Conservation (phyloP, 2,888 invertebrate genomes). For the Caenorhabditis plicata region DNA sequence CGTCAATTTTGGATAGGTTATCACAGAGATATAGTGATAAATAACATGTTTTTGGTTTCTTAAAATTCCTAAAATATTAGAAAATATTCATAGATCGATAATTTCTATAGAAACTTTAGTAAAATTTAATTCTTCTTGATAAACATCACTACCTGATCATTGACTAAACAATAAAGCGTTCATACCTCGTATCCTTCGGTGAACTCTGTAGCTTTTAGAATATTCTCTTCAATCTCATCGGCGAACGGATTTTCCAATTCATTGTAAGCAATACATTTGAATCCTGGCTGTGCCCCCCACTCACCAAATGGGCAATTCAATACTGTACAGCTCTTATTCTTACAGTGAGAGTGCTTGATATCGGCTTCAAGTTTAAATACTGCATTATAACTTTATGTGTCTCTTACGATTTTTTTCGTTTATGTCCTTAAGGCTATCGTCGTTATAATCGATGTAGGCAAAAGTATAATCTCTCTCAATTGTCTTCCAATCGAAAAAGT, state of each 20-base stretch:
- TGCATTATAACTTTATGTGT: neutral
- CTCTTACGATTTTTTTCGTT: constrained; percentile 27
- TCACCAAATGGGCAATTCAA: constrained; percentile 55
- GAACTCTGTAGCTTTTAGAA: constrained; percentile 28
- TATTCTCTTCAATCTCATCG: constrained; percentile 29
- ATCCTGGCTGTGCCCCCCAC: constrained; percentile 38
- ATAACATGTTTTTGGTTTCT: too few species aligned
- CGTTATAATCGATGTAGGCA: constrained; percentile 53
- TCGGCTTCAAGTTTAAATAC: constrained; percentile 35
- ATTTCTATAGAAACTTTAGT: too few species aligned
- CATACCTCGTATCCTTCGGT: constrained; percentile 30
- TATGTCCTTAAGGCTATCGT: constrained; percentile 14
- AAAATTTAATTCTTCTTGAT: too few species aligned
- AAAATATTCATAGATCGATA: too few species aligned
- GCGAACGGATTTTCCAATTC: constrained; percentile 29
- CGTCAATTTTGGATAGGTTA: too few species aligned
- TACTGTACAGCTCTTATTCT: constrained; percentile 36
- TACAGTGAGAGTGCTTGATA: constrained; percentile 45
- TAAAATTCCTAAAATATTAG: too few species aligned
- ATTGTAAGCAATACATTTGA: constrained; percentile 48
- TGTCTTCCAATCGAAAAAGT: constrained; percentile 46
- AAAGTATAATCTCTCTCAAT: constrained; percentile 47
- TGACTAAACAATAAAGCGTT: neutral
- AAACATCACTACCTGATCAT: too few species aligned
- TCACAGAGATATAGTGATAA: too few species aligned